These are phyloP conservation scores for Erinaceus europaeus DNA, from an alignment of 2,113 vertebrate genomes.

Conservation along the genomic window DNA sequence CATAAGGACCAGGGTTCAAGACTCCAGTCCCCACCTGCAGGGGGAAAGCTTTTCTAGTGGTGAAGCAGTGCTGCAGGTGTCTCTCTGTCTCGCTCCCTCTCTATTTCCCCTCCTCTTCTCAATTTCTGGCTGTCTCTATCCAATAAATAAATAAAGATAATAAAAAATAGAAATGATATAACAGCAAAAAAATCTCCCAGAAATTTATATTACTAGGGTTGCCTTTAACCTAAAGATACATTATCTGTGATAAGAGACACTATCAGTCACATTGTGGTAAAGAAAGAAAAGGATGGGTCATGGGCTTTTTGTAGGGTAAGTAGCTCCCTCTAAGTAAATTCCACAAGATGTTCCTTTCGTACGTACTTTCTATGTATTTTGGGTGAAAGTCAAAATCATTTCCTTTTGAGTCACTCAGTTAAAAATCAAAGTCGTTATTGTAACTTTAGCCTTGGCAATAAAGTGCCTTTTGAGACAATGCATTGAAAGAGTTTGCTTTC, in stretches of 20 bases:
- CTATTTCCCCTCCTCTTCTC: too few relatives aligned
- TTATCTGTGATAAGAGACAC: background rate
- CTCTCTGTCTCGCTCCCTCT: too few relatives aligned
- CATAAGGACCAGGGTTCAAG: too few relatives aligned
- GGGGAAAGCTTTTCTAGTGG: too few relatives aligned
- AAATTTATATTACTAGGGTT: background rate
- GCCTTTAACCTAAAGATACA: background rate
- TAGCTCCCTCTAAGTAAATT: background rate
- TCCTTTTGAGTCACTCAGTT: slow-evolving; percentile 20
- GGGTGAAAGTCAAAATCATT: background rate
- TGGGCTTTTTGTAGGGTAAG: background rate
- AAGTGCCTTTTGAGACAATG: slow-evolving; percentile 57
- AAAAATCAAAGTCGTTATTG: slow-evolving; percentile 47
- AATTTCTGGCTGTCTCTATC: too few relatives aligned
- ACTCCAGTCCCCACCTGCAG: too few relatives aligned
- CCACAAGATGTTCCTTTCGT: background rate
- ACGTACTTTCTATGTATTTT: background rate
- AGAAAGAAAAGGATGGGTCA: background rate
- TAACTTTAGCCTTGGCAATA: slow-evolving; percentile 60
- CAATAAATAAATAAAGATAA: too few relatives aligned
- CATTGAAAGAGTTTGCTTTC: slow-evolving; percentile 48
- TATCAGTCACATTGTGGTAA: too few relatives aligned
- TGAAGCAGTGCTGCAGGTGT: too few relatives aligned
- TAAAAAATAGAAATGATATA: too few relatives aligned
- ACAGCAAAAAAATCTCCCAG: too few relatives aligned